phyloP scores from a whole-genome alignment of 2,888 invertebrate species.

The Drosophila dives region DNA sequence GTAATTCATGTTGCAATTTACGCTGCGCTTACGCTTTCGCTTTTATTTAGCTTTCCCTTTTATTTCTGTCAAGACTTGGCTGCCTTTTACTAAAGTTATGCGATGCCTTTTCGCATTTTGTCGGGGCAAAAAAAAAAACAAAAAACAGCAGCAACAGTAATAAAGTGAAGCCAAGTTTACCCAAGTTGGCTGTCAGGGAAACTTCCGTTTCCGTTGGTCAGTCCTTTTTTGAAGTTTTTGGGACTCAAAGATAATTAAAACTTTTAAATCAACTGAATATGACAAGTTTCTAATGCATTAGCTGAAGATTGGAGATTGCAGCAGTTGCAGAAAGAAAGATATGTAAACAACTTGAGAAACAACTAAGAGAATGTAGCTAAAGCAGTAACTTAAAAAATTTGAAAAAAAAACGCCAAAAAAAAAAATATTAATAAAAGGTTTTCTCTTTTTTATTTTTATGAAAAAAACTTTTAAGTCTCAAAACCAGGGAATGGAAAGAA shows the following conservation, averaged over 20 bases:
- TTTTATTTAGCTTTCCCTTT: slow-evolving; percentile 13
- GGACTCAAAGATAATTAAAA: slow-evolving; percentile 75
- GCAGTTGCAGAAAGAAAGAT: slow-evolving; percentile 21
- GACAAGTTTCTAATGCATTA: slow-evolving; percentile 75
- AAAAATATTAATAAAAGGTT: slow-evolving; percentile 29
- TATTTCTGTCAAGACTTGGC: slow-evolving; percentile 6
- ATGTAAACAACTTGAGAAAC: slow-evolving; percentile 1
- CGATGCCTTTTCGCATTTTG: slow-evolving; percentile 43
- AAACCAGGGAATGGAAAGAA: not conserved
- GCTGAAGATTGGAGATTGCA: slow-evolving; percentile 41
- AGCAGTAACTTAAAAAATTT: slow-evolving; percentile 2
- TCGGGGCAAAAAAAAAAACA: slow-evolving; percentile 26
- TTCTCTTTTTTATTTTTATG: slow-evolving; percentile 17
- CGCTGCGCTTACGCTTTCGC: slow-evolving; percentile 60
- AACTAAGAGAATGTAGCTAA: not conserved
- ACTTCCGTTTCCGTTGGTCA: slow-evolving; percentile 58
- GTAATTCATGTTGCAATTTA: slow-evolving; percentile 76
- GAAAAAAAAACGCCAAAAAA: slow-evolving; percentile 17
- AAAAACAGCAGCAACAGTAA: slow-evolving; percentile 8
- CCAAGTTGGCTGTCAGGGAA: slow-evolving; percentile 62
- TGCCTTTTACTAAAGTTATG: slow-evolving; percentile 35
- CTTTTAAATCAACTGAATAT: slow-evolving; percentile 74
- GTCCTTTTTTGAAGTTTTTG: slow-evolving; percentile 34
- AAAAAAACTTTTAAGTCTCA: slow-evolving; percentile 26
- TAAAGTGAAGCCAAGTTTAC: slow-evolving; percentile 22